Percentiles rank a stretch among this genome's conserved stretches.
These are phyloP conservation scores for Cariama cristata DNA, from an alignment of 2,113 vertebrate species.

Conservation along the genomic window DNA sequence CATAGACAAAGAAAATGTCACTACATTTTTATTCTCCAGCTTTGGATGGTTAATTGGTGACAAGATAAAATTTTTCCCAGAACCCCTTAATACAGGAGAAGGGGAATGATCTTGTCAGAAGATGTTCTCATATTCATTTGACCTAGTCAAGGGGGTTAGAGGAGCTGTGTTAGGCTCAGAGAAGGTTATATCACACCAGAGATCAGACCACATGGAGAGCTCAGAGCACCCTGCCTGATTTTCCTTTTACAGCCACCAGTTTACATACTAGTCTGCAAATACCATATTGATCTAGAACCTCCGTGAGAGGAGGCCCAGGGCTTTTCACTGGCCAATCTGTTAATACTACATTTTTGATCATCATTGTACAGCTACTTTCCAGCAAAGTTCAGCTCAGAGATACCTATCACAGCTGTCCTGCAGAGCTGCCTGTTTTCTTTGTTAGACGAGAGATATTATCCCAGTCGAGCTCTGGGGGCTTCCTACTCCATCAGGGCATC, in stretches of 20 bases:
- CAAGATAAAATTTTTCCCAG: neutral
- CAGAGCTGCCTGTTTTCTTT: neutral
- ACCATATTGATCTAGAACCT: neutral
- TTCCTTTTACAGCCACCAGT: neutral
- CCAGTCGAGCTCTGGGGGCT: neutral
- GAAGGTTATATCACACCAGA: neutral
- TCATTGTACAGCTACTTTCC: neutral
- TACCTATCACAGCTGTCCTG: neutral
- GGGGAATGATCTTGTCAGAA: neutral
- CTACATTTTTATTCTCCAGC: neutral
- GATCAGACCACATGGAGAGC: neutral
- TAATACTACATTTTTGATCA: neutral
- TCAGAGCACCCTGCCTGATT: neutral
- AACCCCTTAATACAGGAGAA: rapidly evolving
- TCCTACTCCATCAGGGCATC: neutral
- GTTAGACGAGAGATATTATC: neutral
- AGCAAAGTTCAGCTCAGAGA: neutral
- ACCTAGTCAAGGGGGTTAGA: neutral
- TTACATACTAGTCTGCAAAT: neutral
- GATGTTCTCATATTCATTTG: neutral
- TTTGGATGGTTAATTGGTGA: neutral
- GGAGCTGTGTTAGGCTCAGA: neutral
- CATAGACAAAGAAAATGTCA: neutral
- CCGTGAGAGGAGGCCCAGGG: neutral
- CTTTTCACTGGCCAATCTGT: neutral